Evolutionary conservation across 2,888 invertebrate species (phyloP).

Genomic region (Agonopterix alstromeriana): DNA sequence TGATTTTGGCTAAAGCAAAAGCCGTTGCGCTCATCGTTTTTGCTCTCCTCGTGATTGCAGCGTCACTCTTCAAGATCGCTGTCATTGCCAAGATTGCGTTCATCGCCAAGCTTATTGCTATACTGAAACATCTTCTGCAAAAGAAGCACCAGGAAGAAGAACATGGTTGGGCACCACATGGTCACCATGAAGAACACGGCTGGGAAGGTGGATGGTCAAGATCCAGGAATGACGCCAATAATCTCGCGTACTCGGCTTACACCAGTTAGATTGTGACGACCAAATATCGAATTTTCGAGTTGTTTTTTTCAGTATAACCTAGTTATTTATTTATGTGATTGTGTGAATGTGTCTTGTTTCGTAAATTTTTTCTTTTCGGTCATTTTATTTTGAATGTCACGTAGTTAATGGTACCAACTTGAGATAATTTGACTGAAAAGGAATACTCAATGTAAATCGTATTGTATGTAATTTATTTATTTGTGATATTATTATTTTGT

Average conservation of each 20-base stretch:
- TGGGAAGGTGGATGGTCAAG: constrained; percentile 66
- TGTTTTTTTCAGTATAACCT: background rate
- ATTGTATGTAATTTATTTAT: constrained; percentile 6
- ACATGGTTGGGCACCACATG: constrained; percentile 27
- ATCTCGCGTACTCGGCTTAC: constrained; percentile 60
- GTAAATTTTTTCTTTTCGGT: constrained; percentile 44
- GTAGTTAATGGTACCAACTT: constrained; percentile 10
- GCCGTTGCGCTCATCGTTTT: constrained; percentile 80
- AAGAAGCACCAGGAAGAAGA: constrained; percentile 54
- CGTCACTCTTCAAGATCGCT: constrained; percentile 83
- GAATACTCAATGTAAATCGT: constrained; percentile 26
- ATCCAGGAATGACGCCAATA: constrained; percentile 53
- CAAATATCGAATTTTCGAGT: background rate
- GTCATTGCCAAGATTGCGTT: constrained; percentile 87
- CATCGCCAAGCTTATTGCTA: constrained; percentile 50
- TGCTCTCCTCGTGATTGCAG: constrained; percentile 80
- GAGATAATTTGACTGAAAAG: constrained; percentile 55
- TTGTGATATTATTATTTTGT: constrained; percentile 9
- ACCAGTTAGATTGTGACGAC: constrained; percentile 26
- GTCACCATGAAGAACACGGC: constrained; percentile 32
- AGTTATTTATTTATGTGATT: constrained; percentile 19
- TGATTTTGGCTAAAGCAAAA: constrained; percentile 80
- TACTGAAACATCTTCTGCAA: constrained; percentile 56
- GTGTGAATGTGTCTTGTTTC: constrained; percentile 29
- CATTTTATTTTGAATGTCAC: constrained; percentile 31